A percentile compares a stretch with the other conserved stretches of the same genome.
phyloP scores from a whole-genome alignment of 2,888 invertebrate genomes.

The Orthosia incerta region DNA sequence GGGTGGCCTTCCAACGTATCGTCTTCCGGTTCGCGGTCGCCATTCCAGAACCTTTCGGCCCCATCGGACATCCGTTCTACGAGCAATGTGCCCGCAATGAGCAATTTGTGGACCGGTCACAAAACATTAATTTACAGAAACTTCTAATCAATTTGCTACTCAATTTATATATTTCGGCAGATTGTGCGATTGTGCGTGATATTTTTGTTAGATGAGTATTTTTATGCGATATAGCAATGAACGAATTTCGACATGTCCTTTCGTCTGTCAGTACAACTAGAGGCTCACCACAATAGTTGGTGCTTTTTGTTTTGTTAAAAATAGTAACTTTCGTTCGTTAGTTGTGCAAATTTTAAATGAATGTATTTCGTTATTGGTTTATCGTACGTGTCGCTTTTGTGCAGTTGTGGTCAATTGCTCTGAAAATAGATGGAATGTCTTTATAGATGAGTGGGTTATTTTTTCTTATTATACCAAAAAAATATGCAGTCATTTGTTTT shows the following conservation, averaged over 20 bases:
- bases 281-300: constrained; percentile 40
- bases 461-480: no score
- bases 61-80: no score
- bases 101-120: no score
- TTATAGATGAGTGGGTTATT: not conserved
- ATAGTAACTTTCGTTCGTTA: constrained; percentile 35
- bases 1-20: no score
- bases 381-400: not conserved
- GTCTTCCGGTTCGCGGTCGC: no score
- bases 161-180: constrained; percentile 52
- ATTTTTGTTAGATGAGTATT: constrained; percentile 9
- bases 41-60: no score
- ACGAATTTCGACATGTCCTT: constrained; percentile 8
- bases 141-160: constrained; percentile 51
- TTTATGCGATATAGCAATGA: not conserved
- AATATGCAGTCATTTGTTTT: no score
- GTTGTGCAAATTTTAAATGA: constrained; percentile 35
- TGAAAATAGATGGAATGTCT: not conserved
- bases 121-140: constrained; percentile 57
- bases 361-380: constrained; percentile 21
- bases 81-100: no score
- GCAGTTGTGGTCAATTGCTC: not conserved
- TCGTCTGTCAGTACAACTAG: constrained; percentile 28
- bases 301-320: constrained; percentile 16
- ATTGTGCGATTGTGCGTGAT: not conserved